A percentile compares a stretch with the other conserved stretches of the same genome.
These are phyloP conservation scores for Linnaemya tessellans DNA, from an alignment of 2,888 invertebrate genomes.

Conservation along the genomic window DNA sequence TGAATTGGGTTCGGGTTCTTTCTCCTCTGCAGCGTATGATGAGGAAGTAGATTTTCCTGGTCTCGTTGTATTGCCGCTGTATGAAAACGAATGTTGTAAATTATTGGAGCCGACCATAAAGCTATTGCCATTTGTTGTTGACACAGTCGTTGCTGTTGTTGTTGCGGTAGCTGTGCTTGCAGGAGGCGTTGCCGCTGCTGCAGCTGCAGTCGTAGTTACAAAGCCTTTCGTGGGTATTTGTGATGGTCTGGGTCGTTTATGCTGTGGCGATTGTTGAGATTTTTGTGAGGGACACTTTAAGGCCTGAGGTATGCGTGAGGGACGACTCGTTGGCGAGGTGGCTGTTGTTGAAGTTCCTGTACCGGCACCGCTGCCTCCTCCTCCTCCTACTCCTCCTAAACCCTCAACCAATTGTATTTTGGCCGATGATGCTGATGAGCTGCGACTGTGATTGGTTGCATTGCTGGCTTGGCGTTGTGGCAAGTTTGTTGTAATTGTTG, in stretches of 20 bases:
- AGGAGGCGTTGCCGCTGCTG: slow-evolving; percentile 69
- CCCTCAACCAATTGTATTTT: slow-evolving; percentile 79
- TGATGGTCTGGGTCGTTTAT: slow-evolving; percentile 81
- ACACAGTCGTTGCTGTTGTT: slow-evolving; percentile 67
- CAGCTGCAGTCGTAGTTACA: slow-evolving; percentile 73
- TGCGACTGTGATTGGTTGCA: slow-evolving; percentile 78
- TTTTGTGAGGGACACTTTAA: slow-evolving; percentile 80
- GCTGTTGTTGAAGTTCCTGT: slow-evolving; percentile 70
- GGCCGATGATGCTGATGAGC: slow-evolving; percentile 80
- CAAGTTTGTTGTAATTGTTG: slow-evolving; percentile 76
- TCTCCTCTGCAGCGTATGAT: slow-evolving; percentile 64
- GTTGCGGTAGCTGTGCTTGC: slow-evolving; percentile 69
- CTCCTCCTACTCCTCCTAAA: slow-evolving; percentile 51
- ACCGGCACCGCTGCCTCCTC: slow-evolving; percentile 65
- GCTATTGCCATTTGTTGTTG: slow-evolving; percentile 70
- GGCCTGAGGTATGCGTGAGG: slow-evolving; percentile 85
- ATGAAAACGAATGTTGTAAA: slow-evolving; percentile 78
- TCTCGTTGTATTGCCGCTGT: slow-evolving; percentile 77
- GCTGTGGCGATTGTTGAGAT: slow-evolving; percentile 82
- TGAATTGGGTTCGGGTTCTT: slow-evolving; percentile 79
- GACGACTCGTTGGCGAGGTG: slow-evolving; percentile 83
- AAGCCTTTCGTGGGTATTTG: slow-evolving; percentile 82
- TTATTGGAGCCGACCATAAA: slow-evolving; percentile 59
- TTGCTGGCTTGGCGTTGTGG: slow-evolving; percentile 76
- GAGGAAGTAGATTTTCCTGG: slow-evolving; percentile 59